Base-by-base conservation (phyloP, 2,888 invertebrate species). In the Ormia ochracea region DNA sequence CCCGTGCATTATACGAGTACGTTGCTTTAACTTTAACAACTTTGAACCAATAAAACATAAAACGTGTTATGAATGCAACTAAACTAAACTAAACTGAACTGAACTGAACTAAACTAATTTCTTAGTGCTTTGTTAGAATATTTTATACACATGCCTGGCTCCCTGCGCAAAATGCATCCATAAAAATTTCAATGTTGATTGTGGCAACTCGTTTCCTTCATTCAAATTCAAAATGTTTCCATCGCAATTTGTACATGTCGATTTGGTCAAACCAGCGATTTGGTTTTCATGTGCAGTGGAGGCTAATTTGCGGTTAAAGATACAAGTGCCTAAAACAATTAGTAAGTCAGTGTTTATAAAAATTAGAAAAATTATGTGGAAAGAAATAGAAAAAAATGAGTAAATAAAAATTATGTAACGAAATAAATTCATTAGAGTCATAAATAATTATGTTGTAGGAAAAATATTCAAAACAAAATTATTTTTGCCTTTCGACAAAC, bases 51-150 rank as follows among this genome's bases (percentile, higher is more conserved):
- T 80, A 80, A 78, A 74, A 68, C 76, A 76, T 68, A 76, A 76
- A 73, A 80, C 80, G 80, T 80, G 80, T 80, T 73, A 80, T 76
- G 80, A 80, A 80, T 80, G 68, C 52, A 56, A 63, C 52, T 66
- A 58, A 80, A 80, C 48, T 75, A n/a, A n/a, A n/a, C n/a, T n/a
- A n/a, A n/a, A n/a, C n/a, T 76, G 80, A 80, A 80, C 76, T 73
- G 50, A 56, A 63, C 52, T 66, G 50, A 80, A 80, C 48, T 75
- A 41, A 73, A 61, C 58, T 50, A 77, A 70, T 50, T 72, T 75
- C 58, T 68, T 68, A 28, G 59, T 50, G 52, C 52, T 54, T 33
- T 41, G 41, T 59, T 23, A 3, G 7, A n/a, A n/a, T n/a, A n/a
- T n/a, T 36, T 28, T 36, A 21, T 33, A 10, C 10, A 23, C 33